Percentiles rank a stretch among this genome's conserved stretches.
Conservation (phyloP, 1,140 invertebrate species). For the Plectrocnemia conspersa region DNA sequence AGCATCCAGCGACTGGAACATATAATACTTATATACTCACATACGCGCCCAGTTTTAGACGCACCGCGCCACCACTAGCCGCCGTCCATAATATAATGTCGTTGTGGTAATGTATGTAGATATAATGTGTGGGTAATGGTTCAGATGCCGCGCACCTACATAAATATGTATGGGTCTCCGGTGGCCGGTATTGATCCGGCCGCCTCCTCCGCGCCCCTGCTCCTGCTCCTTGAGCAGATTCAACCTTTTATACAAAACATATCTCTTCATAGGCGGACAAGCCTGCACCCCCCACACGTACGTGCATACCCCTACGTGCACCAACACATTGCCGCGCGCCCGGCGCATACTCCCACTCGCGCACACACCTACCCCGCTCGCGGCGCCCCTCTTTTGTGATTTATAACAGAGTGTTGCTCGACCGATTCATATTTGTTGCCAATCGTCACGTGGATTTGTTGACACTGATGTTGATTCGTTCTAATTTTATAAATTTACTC, state of each 20-base stretch:
- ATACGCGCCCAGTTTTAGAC: no score
- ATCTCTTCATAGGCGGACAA: not conserved
- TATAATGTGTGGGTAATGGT: conserved; percentile 11
- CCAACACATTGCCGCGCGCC: not conserved
- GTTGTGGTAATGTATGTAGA: conserved; percentile 4
- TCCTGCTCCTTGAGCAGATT: conserved; percentile 1
- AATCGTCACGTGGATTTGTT: no score
- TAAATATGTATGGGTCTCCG: conserved; percentile 11
- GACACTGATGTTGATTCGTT: no score
- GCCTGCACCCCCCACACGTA: not conserved
- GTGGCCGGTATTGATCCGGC: conserved; percentile 5
- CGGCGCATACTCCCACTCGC: not conserved
- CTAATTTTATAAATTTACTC: no score
- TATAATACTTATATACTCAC: no score
- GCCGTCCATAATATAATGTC: not conserved
- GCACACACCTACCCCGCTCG: no score
- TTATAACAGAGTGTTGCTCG: no score
- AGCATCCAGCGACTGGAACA: no score
- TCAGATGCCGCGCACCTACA: conserved; percentile 8
- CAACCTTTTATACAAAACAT: conserved; percentile 1
- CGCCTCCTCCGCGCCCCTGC: not conserved
- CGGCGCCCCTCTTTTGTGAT: no score
- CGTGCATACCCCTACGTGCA: not conserved
- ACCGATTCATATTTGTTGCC: no score
- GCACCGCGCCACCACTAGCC: not conserved